Evolutionary conservation across 2,113 vertebrate genomes (phyloP).

Genomic region (Python bivittatus): DNA sequence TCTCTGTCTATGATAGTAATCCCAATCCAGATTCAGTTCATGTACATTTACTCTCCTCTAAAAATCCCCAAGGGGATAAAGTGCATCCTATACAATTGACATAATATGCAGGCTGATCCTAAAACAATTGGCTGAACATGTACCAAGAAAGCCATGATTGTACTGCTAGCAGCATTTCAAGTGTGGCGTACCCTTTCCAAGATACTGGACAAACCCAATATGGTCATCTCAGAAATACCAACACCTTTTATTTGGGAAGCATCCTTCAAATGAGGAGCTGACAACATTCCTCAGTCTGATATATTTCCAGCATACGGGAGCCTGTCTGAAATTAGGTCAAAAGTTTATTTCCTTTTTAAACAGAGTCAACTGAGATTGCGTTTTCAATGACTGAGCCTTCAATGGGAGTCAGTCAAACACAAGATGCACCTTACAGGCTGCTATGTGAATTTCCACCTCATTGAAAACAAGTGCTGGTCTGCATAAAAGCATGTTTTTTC

Average conservation of each 20-base stretch:
- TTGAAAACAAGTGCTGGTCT: conserved; percentile 58
- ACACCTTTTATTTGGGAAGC: background rate
- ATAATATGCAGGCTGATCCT: background rate
- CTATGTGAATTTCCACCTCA: conserved; percentile 38
- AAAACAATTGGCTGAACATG: background rate
- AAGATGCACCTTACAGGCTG: conserved; percentile 30
- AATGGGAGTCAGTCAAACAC: background rate
- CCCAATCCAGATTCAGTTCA: background rate
- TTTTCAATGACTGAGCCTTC: background rate
- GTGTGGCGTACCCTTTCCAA: background rate
- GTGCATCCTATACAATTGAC: background rate
- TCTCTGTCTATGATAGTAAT: background rate
- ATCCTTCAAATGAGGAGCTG: background rate
- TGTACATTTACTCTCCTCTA: background rate
- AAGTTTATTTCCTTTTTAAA: conserved; percentile 19
- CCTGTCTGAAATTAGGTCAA: background rate
- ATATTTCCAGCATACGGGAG: background rate
- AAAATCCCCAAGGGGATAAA: background rate
- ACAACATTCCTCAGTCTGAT: background rate
- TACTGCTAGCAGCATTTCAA: background rate
- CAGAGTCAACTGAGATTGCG: conserved; percentile 2
- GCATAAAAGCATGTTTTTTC: conserved; percentile 51
- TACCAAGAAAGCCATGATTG: background rate
- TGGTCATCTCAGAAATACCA: background rate
- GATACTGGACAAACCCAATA: background rate